These are phyloP conservation scores for Capromys pilorides DNA, from an alignment of 2,797 vertebrate genomes.

Conservation along the genomic window DNA sequence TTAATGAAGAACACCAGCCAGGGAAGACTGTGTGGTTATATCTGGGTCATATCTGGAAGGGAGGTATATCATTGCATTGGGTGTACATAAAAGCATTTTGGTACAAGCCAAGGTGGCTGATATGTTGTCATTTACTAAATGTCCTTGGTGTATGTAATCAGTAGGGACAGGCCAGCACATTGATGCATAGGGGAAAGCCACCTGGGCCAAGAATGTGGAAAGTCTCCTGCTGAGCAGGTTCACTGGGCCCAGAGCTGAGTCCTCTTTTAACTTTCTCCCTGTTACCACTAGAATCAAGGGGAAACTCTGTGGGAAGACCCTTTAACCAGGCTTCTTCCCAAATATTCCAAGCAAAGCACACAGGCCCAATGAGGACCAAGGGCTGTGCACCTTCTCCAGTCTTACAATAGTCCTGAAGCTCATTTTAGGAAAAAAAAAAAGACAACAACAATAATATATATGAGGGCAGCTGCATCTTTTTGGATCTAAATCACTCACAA, in stretches of 20 bases:
- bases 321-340: not conserved
- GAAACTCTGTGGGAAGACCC: not conserved
- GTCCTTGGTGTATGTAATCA: too few species aligned
- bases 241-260: not conserved
- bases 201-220: not conserved
- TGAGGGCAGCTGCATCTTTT: not conserved
- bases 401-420: not conserved
- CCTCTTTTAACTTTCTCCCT: not conserved
- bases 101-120: not conserved
- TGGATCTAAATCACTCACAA: not conserved
- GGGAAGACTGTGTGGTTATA: not conserved
- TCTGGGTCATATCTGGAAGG: not conserved
- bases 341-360: not conserved
- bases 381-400: not conserved
- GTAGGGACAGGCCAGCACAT: accelerated
- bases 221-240: not conserved
- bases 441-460: not conserved
- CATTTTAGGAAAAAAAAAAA: not conserved
- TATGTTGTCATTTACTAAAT: not conserved
- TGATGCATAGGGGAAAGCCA: not conserved
- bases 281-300: not conserved
- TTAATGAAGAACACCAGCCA: not conserved
- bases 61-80: not conserved
- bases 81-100: too few species aligned
- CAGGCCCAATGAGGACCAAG: not conserved